A percentile compares a stretch with the other conserved stretches of the same genome.
These are phyloP conservation scores for Griposia aprilina DNA, from an alignment of 2,888 invertebrate genomes.

Conservation along the genomic window DNA sequence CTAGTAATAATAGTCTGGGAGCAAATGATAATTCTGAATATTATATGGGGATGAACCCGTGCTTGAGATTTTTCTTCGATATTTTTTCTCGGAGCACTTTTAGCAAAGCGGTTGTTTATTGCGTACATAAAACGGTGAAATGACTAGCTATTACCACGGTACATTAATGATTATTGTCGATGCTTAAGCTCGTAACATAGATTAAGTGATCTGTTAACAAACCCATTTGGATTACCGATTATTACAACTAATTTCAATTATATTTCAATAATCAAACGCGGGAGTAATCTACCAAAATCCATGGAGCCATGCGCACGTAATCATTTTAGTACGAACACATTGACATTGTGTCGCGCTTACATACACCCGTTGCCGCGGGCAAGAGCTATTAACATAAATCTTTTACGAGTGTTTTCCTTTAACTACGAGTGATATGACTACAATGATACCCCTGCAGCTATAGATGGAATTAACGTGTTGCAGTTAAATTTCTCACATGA, in stretches of 20 bases:
- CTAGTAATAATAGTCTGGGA: constrained; percentile 53
- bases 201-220: not conserved
- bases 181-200: not conserved
- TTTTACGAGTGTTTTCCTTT: constrained; percentile 50
- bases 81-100: constrained; percentile 21
- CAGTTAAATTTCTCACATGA: constrained; percentile 1
- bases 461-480: constrained; percentile 13
- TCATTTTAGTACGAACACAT: constrained; percentile 32
- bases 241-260: constrained; percentile 21
- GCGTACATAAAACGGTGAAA: constrained; percentile 16
- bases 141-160: not conserved
- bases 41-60: constrained; percentile 36
- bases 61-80: constrained; percentile 20
- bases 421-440: constrained; percentile 37
- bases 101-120: constrained; percentile 16
- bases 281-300: constrained; percentile 23
- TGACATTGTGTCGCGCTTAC: constrained; percentile 33
- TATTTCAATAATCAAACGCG: constrained; percentile 20
- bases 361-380: constrained; percentile 32
- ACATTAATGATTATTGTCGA: not conserved
- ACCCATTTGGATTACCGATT: constrained; percentile 7
- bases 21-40: constrained; percentile 58
- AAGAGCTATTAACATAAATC: constrained; percentile 44
- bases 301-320: constrained; percentile 30
- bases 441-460: constrained; percentile 2